Percentiles rank a stretch among this genome's conserved stretches.
phyloP scores from a whole-genome alignment of 1,140 invertebrate species.

The Coptotermes formosanus region DNA sequence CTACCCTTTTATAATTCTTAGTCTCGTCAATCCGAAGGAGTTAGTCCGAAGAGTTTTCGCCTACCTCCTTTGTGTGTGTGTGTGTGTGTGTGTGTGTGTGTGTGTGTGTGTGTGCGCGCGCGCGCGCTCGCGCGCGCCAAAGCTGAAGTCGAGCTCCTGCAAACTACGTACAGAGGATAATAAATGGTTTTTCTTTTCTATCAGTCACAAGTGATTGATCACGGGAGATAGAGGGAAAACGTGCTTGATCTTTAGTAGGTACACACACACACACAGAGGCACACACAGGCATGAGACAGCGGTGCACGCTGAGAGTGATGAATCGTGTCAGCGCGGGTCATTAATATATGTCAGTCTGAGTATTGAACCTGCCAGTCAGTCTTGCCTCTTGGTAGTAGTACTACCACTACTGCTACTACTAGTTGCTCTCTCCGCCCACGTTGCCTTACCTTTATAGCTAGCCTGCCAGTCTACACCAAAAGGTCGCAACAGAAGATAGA shows the following conservation, averaged over 20 bases:
- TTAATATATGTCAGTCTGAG: conserved; percentile 37
- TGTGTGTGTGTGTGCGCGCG: too few relatives aligned
- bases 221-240: conserved; percentile 30
- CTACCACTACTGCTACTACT: too few relatives aligned
- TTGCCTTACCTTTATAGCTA: too few relatives aligned
- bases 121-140: too few relatives aligned
- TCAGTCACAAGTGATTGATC: conserved; percentile 36
- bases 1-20: not conserved
- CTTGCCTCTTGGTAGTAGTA: too few relatives aligned
- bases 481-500: not conserved
- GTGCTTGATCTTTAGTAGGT: conserved; percentile 38
- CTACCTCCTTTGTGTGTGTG: too few relatives aligned
- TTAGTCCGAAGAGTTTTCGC: not conserved
- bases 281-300: not conserved
- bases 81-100: too few relatives aligned
- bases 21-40: not conserved
- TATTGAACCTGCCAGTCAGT: conserved; percentile 37
- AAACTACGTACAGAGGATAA: conserved; percentile 20
- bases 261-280: conserved; percentile 21
- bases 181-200: conserved; percentile 38
- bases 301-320: conserved; percentile 33
- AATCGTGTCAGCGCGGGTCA: conserved; percentile 35
- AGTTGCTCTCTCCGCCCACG: too few relatives aligned
- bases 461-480: not conserved
- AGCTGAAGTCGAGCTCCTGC: not conserved